Base-by-base conservation (phyloP, 2,888 invertebrate species). In the Rhaphigaster nebulosa region DNA sequence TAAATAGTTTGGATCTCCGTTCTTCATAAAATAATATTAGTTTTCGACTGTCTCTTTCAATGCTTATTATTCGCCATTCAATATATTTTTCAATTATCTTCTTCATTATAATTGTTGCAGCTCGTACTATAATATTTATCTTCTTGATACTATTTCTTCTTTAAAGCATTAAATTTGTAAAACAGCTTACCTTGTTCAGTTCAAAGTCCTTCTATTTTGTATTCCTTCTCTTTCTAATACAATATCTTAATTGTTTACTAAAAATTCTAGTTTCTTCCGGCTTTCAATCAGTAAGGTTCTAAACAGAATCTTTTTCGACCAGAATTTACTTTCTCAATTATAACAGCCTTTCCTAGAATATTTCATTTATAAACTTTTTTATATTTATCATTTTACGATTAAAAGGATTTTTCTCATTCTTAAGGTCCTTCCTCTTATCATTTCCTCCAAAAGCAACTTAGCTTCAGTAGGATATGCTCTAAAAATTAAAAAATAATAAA, bases 401-500 rank as follows among this genome's bases (percentile, higher is more conserved):
- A 84, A 84, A 84, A 84, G 84, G 45, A 45, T 41, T n/a, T 84
- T 45, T 41, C 84, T 84, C 45, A 45, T 84, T 84, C 84, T 84
- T 84, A 45, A 84, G 84, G 41, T 50, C 84, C 84, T 84, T 84
- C 84, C 70, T 76, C 70, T 76, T 76, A 84, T 84, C 84, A 84
- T 84, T 76, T 84, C 84, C 84, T 84, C 45, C 84, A 84, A 84
- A 84, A 84, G 84, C 84, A 84, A 84, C 84, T 84, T 84, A 84
- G 84, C 84, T 84, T 84, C 84, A 45, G 84, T 84, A 84, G 45
- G 84, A 84, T 84, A 84, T 45, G 45, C 84, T 84, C 84, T 84
- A 84, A 84, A 84, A 84, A 84, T 84, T 84, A 84, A 84, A 84
- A 84, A 84, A 84, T 84, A 84, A 84, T 50, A 84, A 84, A 84